Percentiles rank a stretch among this genome's conserved stretches.
phyloP scores from a whole-genome alignment of 2,888 invertebrate species.

The Margaritifera margaritifera region DNA sequence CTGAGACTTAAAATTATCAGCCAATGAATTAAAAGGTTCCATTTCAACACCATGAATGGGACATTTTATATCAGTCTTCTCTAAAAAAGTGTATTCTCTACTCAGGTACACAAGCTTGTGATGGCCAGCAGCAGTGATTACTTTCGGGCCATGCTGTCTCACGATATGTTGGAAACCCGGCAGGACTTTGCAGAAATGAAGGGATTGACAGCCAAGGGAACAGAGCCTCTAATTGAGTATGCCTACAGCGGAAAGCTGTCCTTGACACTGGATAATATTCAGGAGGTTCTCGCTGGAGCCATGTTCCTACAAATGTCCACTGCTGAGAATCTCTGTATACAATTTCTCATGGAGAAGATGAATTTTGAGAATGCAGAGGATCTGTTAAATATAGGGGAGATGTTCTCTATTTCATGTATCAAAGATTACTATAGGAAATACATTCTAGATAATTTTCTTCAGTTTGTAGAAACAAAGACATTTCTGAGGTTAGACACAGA shows the following conservation, averaged over 20 bases:
- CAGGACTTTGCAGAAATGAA: conserved; percentile 36
- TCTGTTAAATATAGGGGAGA: conserved; percentile 41
- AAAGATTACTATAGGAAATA: conserved; percentile 43
- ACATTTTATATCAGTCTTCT: too few relatives aligned
- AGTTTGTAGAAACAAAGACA: conserved; percentile 43
- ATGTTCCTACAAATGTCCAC: conserved; percentile 43
- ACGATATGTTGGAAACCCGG: conserved; percentile 47
- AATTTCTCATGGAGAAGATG: conserved; percentile 42
- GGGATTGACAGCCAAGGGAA: conserved; percentile 31
- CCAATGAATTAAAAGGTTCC: too few relatives aligned
- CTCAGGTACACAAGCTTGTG: conserved; percentile 40
- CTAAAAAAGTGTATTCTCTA: not conserved
- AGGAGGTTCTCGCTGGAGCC: conserved; percentile 40
- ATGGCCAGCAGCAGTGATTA: conserved; percentile 47
- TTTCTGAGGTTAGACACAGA: conserved; percentile 43
- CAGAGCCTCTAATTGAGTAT: conserved; percentile 38
- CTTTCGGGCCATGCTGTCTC: conserved; percentile 46
- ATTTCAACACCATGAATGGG: too few relatives aligned
- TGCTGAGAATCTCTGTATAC: conserved; percentile 38
- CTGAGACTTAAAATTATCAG: too few relatives aligned
- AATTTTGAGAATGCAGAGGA: conserved; percentile 49
- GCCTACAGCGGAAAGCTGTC: conserved; percentile 36
- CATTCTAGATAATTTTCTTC: conserved; percentile 41
- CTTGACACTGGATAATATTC: conserved; percentile 34
- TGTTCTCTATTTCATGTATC: conserved; percentile 37